Base-by-base conservation (phyloP, 1,140 invertebrate genomes). In the Anadara kagoshimensis region DNA sequence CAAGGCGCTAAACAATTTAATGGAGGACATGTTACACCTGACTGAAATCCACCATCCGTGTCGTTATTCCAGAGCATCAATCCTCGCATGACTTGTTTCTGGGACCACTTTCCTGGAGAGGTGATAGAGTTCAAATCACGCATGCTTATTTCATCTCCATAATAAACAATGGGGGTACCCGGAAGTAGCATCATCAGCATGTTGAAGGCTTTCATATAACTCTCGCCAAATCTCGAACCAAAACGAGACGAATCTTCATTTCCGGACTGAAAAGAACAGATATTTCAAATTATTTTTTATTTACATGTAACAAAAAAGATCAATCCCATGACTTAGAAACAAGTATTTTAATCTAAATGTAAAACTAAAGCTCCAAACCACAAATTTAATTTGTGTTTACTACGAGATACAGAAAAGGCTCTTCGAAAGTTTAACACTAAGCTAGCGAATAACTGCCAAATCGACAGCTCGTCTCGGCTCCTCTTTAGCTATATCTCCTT, bases 61-160 rank as follows among this genome's bases (percentile, higher is more conserved):
- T 84, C 80, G 49, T 86, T 83, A 69, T 92, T 91, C 94, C 95
- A 96, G 76, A 94, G 94, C 89, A 94, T 94, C 0, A 94, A 94
- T 0, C 93, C 93, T 8, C 94, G 90, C 78, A 80, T 83, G 44
- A 56, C 36, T 56, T 78, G 75, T 22, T 77, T 53, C 5, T 73
- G 67, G n/a, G 53, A 49, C 67, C 76, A 72, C 0, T 1, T 0
- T 3, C 53, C 62, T n/a, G 44, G 12, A 12, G 54, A 36, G 12
- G 54, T 18, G 14, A 26, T 45, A 12, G 20, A 18, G 12, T 44
- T 29, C 8, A 71, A 44, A 54, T 79, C 70, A 3, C 5, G 45
- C 78, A 79, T 82, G 26, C 73, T 77, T 14, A 87, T 75, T 70
- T 87, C 85, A 63, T 87, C 83, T 22, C 83, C 83, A 69, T 83